Evolutionary conservation across 2,888 invertebrate species (phyloP).

Genomic region (Plusia festucae): DNA sequence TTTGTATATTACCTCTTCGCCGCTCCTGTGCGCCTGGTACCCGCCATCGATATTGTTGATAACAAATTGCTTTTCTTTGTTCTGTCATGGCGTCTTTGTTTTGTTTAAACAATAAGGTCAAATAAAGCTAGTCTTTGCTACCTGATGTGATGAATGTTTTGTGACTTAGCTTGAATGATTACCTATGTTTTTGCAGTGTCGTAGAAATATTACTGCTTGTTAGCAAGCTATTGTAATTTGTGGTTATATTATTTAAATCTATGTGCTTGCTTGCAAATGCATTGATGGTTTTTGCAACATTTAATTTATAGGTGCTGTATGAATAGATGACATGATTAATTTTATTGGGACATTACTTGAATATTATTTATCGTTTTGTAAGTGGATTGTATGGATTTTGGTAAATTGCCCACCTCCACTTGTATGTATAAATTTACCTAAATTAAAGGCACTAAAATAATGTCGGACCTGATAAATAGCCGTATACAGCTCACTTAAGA

Average conservation of each 20-base stretch:
- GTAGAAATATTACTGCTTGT: constrained; percentile 5
- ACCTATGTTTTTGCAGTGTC: constrained; percentile 40
- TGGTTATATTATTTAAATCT: constrained; percentile 14
- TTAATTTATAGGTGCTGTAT: not conserved
- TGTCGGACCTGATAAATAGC: not conserved
- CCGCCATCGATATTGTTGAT: constrained; percentile 83
- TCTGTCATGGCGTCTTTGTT: constrained; percentile 73
- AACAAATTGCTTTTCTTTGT: constrained; percentile 87
- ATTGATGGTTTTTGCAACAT: constrained; percentile 9
- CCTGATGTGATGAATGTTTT: constrained; percentile 50
- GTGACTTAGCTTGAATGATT: constrained; percentile 32
- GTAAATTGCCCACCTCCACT: not conserved
- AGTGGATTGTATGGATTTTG: not conserved
- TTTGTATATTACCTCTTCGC: constrained; percentile 67
- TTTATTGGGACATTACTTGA: not conserved
- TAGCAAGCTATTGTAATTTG: constrained; percentile 8
- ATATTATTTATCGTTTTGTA: not conserved
- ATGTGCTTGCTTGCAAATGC: not conserved
- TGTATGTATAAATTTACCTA: not conserved
- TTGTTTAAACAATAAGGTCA: constrained; percentile 71
- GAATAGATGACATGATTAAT: constrained; percentile 2
- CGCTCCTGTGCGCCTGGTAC: constrained; percentile 77
- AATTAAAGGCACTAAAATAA: not conserved
- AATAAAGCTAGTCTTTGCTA: constrained; percentile 49
- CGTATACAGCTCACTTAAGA: no score